phyloP scores from a whole-genome alignment of 2,888 invertebrate genomes.

The Suillia variegata region DNA sequence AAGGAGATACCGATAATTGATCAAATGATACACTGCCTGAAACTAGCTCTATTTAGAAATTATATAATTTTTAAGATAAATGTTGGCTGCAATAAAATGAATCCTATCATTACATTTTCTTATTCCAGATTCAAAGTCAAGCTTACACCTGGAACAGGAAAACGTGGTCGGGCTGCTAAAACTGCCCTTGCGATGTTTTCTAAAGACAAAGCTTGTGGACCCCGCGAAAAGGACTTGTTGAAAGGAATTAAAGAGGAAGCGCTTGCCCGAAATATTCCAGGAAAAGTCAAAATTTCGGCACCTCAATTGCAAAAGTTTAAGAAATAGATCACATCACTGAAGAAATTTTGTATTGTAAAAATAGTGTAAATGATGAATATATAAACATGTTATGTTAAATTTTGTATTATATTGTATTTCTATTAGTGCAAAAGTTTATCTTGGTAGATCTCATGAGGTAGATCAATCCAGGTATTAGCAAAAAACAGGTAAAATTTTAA shows the following conservation, averaged over 20 bases:
- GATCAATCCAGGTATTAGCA: too few relatives aligned
- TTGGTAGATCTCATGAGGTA: too few relatives aligned
- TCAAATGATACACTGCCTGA: too few relatives aligned
- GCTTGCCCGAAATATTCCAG: conserved; percentile 92
- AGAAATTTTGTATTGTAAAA: not conserved
- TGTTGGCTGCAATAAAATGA: not conserved
- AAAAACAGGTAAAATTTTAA: too few relatives aligned
- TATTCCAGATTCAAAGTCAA: conserved; percentile 86
- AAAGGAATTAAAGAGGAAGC: conserved; percentile 92
- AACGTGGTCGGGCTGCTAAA: conserved; percentile 93
- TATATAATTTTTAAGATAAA: not conserved
- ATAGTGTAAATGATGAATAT: too few relatives aligned
- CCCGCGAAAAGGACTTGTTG: conserved; percentile 86
- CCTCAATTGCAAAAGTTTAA: conserved; percentile 76
- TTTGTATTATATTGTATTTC: too few relatives aligned
- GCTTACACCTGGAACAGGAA: conserved; percentile 90
- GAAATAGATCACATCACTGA: conserved; percentile 60
- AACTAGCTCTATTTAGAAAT: too few relatives aligned
- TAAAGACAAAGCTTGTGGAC: conserved; percentile 74
- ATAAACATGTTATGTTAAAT: too few relatives aligned
- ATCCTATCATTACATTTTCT: too few relatives aligned
- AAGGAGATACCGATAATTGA: too few relatives aligned
- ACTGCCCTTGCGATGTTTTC: conserved; percentile 89
- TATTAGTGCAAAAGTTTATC: too few relatives aligned
- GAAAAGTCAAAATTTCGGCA: conserved; percentile 94